These are phyloP conservation scores for Pemphredon lugubris DNA, from an alignment of 2,888 invertebrate genomes.

Conservation along the genomic window DNA sequence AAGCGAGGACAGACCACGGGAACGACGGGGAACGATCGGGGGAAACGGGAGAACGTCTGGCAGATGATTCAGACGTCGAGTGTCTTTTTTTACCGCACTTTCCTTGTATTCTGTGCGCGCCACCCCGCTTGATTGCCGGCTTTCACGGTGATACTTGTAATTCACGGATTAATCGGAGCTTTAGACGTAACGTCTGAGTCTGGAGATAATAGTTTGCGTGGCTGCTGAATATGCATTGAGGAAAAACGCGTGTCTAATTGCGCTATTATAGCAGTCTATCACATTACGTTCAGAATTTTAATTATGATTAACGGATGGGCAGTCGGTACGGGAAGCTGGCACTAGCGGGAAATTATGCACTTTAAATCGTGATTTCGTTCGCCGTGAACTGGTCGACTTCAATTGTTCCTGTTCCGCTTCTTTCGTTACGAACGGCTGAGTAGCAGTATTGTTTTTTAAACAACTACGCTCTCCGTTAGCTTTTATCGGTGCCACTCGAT, in stretches of 20 bases:
- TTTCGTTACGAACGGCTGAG: background rate
- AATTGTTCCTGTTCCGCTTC: too few species aligned
- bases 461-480: constrained; percentile 12
- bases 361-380: constrained; percentile 23
- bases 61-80: constrained; percentile 39
- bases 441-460: too few species aligned
- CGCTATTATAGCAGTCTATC: background rate
- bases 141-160: background rate
- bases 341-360: constrained; percentile 50
- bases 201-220: too few species aligned
- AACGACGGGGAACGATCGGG: background rate
- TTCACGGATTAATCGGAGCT: too few species aligned
- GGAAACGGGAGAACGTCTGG: constrained; percentile 16
- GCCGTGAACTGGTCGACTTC: background rate
- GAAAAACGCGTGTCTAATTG: background rate
- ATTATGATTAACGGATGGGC: constrained; percentile 46
- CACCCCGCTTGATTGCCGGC: constrained; percentile 43
- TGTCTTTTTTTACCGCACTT: constrained; percentile 33
- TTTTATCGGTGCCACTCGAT: background rate
- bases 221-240: too few species aligned
- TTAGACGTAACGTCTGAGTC: too few species aligned
- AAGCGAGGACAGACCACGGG: too few species aligned
- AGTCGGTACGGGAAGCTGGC: constrained; percentile 40
- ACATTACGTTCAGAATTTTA: constrained; percentile 20
- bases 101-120: constrained; percentile 40